A percentile compares a stretch with the other conserved stretches of the same genome.
phyloP scores from a whole-genome alignment of 2,113 vertebrate genomes.

The Cavia porcellus region DNA sequence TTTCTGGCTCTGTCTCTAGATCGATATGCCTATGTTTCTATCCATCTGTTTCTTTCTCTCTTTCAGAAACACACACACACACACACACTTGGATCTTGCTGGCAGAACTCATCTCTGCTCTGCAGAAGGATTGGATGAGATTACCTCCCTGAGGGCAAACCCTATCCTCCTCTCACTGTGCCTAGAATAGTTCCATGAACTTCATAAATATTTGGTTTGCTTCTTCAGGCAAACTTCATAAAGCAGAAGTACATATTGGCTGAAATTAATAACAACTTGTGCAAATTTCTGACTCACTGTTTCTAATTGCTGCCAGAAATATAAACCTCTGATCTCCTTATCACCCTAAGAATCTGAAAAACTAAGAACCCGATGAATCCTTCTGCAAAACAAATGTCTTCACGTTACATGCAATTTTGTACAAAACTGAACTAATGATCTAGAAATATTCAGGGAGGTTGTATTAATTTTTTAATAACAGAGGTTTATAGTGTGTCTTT shows the following conservation, averaged over 20 bases:
- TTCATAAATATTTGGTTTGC: constrained; percentile 40
- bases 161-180: background rate
- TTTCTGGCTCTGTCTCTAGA: background rate
- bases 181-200: background rate
- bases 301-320: constrained; percentile 66
- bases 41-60: background rate
- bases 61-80: background rate
- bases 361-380: constrained; percentile 20
- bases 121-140: background rate
- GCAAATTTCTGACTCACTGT: constrained; percentile 62
- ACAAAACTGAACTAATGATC: constrained; percentile 53
- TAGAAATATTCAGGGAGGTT: constrained; percentile 7
- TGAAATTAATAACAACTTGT: constrained; percentile 78
- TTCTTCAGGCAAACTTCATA: background rate
- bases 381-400: background rate
- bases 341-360: background rate
- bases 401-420: constrained; percentile 48
- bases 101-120: background rate
- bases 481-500: constrained; percentile 15
- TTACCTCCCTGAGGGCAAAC: background rate
- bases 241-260: constrained; percentile 61
- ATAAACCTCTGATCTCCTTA: background rate
- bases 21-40: background rate
- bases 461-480: background rate
- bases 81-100: background rate